Percentiles rank a stretch among this genome's conserved stretches.
phyloP scores from a whole-genome alignment of 37 sponge, comb jelly and placozoan species.

The Bolinopsis microptera region DNA sequence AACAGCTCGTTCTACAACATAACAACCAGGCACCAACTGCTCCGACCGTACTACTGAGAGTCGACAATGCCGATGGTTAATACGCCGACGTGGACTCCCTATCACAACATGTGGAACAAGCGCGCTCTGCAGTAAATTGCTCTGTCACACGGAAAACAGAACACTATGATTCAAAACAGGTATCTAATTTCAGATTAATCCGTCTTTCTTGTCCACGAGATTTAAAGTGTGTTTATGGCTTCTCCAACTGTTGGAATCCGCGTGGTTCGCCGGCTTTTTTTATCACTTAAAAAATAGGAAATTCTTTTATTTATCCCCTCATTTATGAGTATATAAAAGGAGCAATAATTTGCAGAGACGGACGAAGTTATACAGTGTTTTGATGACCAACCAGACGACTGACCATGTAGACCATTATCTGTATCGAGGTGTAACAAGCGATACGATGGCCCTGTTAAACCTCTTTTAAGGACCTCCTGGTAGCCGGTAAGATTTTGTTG shows the following conservation, averaged over 20 bases:
- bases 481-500: too few relatives aligned
- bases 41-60: neutral
- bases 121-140: neutral
- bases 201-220: too few relatives aligned
- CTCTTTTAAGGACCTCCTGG: neutral
- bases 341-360: too few relatives aligned
- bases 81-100: slow-evolving; percentile 29
- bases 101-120: slow-evolving; percentile 44
- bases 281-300: too few relatives aligned
- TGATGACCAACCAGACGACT: neutral
- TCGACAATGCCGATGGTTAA: slow-evolving; percentile 43
- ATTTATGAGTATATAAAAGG: too few relatives aligned
- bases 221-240: too few relatives aligned
- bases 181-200: neutral
- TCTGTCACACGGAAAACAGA: slow-evolving; percentile 1
- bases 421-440: neutral
- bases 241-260: too few relatives aligned
- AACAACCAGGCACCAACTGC: neutral
- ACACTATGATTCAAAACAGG: neutral
- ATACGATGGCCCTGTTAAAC: neutral
- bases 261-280: too few relatives aligned
- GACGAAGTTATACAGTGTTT: slow-evolving; percentile 10
- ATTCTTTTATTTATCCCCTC: too few relatives aligned
- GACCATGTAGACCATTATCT: neutral
- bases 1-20: neutral